Conservation (phyloP, 2,888 invertebrate species). For the Drosophila mercatorum region DNA sequence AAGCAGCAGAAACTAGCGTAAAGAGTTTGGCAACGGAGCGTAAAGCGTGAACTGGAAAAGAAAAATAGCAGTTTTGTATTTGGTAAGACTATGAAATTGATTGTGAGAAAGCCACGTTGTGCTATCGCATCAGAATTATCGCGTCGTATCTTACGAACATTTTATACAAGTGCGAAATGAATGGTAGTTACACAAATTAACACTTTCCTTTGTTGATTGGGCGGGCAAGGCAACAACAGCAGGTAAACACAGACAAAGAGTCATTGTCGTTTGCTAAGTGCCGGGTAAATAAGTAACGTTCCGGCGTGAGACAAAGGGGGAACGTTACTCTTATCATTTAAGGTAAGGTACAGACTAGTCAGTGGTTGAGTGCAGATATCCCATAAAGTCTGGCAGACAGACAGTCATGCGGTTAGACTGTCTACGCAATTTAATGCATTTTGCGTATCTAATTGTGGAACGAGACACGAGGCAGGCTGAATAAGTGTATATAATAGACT, state of each 20-base stretch:
- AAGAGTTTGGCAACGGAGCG: neutral
- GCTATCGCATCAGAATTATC: neutral
- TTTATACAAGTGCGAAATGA: constrained; percentile 15
- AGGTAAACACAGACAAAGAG: constrained; percentile 53
- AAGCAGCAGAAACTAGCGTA: neutral
- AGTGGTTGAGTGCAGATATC: constrained; percentile 15
- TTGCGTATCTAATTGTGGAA: constrained; percentile 49
- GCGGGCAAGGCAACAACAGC: constrained; percentile 16
- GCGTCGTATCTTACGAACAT: constrained; percentile 4
- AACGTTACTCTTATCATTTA: constrained; percentile 31
- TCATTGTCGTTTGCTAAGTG: constrained; percentile 63
- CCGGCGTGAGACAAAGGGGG: constrained; percentile 1
- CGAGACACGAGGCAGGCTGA: constrained; percentile 8
- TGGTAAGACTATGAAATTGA: neutral
- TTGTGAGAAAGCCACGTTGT: neutral
- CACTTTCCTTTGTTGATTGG: constrained; percentile 44
- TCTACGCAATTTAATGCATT: constrained; percentile 34
- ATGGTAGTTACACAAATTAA: constrained; percentile 49
- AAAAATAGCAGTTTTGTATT: neutral
- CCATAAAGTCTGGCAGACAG: constrained; percentile 22
- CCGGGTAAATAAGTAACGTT: constrained; percentile 47
- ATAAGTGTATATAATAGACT: constrained; percentile 13
- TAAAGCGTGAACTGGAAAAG: neutral
- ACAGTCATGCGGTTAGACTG: constrained; percentile 27
- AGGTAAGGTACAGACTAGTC: constrained; percentile 23